A percentile compares a stretch with the other conserved stretches of the same genome.
phyloP scores from a whole-genome alignment of 2,888 invertebrate genomes.

The Oligia latruncula region DNA sequence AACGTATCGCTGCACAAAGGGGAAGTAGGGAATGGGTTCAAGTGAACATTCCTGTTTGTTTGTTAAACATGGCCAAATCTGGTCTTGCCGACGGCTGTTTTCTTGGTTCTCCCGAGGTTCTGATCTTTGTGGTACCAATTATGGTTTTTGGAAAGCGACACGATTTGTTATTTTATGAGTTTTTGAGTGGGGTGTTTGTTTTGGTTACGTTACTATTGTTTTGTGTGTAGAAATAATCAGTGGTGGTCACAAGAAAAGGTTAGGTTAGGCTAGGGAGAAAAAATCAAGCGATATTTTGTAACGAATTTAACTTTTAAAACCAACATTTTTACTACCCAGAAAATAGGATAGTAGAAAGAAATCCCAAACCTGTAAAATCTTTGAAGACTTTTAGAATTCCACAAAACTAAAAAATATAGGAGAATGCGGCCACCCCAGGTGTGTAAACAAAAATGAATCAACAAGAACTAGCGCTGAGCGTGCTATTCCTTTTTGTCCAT shows the following conservation, averaged over 20 bases:
- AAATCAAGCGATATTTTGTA: not conserved
- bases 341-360: not conserved
- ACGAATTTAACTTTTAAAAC: not conserved
- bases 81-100: conserved; percentile 50
- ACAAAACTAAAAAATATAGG: conserved; percentile 11
- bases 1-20: conserved; percentile 54
- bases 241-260: not conserved
- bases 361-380: not conserved
- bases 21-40: conserved; percentile 32
- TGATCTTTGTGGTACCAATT: conserved; percentile 38
- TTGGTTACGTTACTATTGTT: not conserved
- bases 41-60: conserved; percentile 54
- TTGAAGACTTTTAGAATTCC: not conserved
- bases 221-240: not conserved
- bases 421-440: conserved; percentile 23
- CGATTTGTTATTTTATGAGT: conserved; percentile 10
- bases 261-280: not conserved
- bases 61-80: conserved; percentile 50
- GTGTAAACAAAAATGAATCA: conserved; percentile 58
- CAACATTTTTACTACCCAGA: not conserved
- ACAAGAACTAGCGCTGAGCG: conserved; percentile 38
- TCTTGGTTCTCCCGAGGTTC: conserved; percentile 46
- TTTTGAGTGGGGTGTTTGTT: conserved; percentile 3
- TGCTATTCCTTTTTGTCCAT: conserved; percentile 47
- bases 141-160: conserved; percentile 20